Evolutionary conservation across 2,113 vertebrate genomes (phyloP).

Genomic region (Pandion haliaetus): DNA sequence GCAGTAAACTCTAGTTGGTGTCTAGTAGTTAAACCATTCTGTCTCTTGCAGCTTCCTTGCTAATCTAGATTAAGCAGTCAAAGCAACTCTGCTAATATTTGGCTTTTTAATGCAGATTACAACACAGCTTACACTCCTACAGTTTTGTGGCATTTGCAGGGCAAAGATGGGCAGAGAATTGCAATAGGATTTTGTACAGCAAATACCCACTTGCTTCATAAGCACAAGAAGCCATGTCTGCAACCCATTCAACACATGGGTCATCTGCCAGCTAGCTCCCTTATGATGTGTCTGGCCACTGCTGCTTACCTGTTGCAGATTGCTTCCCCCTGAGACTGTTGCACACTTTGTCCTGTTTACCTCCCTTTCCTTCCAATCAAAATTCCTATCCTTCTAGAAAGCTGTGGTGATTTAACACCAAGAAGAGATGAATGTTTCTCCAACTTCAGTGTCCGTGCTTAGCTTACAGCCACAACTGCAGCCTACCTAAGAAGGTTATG

Average conservation of each 20-base stretch:
- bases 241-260: accelerated
- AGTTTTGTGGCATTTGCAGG: neutral
- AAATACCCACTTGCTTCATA: neutral
- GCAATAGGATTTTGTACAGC: neutral
- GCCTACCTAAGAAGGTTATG: neutral
- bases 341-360: accelerated
- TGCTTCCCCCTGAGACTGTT: neutral
- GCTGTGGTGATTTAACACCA: neutral
- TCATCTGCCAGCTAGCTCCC: neutral
- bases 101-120: neutral
- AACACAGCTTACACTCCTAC: neutral
- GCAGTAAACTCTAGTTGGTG: neutral
- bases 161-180: neutral
- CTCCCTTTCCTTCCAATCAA: neutral
- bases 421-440: neutral
- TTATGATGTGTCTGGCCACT: accelerated
- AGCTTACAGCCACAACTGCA: neutral
- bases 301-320: neutral
- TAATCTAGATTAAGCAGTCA: neutral
- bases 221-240: neutral
- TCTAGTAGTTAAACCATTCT: neutral
- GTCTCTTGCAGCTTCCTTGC: neutral
- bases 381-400: neutral
- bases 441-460: accelerated
- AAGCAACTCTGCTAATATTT: neutral